These are phyloP conservation scores for Hypocryptadius cinnamomeus DNA, from an alignment of 2,113 vertebrate genomes.

Conservation along the genomic window DNA sequence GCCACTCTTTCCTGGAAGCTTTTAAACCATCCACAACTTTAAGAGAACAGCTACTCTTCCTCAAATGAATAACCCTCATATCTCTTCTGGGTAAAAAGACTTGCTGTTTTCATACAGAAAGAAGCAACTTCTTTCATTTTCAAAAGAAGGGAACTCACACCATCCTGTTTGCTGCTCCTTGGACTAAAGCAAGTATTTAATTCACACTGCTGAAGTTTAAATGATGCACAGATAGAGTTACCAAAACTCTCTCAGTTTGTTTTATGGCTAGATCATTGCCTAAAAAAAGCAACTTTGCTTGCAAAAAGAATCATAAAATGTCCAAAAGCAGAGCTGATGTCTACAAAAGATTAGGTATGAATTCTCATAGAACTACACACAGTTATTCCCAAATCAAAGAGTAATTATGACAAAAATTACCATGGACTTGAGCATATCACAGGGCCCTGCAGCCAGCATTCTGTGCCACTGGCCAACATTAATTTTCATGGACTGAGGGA, in stretches of 20 bases:
- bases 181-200: neutral
- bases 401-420: neutral
- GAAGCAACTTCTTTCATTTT: constrained; percentile 1
- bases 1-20: neutral
- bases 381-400: neutral
- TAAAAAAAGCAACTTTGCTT: neutral
- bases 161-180: neutral
- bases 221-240: neutral
- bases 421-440: neutral
- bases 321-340: neutral
- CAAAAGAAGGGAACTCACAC: neutral
- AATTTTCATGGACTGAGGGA: neutral
- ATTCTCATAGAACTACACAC: neutral
- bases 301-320: neutral
- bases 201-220: neutral
- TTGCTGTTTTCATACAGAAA: neutral
- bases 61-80: neutral
- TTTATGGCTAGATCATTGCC: neutral
- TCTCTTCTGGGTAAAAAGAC: neutral
- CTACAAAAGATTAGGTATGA: neutral
- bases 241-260: neutral
- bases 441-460: neutral
- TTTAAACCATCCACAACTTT: neutral
- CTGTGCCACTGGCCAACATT: neutral
- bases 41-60: neutral